A percentile compares a stretch with the other conserved stretches of the same genome.
Conservation (phyloP, 2,797 vertebrate genomes). For the Ambastaia sidthimunki region DNA sequence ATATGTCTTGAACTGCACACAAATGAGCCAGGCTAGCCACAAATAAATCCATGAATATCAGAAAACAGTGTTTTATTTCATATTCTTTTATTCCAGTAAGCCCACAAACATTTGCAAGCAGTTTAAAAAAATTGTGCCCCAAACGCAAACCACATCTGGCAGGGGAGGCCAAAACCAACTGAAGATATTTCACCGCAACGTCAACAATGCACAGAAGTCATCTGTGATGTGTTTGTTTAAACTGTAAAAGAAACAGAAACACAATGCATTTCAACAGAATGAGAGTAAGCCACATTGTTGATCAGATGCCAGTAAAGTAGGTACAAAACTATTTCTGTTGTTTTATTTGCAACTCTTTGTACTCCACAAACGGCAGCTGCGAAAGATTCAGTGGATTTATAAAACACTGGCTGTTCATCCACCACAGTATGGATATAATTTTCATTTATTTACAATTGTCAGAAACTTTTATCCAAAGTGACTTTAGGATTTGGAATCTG, state of each 20-base stretch:
- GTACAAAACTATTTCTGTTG: background rate
- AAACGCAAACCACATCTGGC: constrained; percentile 38
- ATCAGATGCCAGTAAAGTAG: constrained; percentile 10
- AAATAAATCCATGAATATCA: constrained; percentile 8
- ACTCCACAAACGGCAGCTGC: background rate
- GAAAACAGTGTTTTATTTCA: constrained; percentile 3
- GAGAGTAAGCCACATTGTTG: no score
- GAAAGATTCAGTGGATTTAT: background rate
- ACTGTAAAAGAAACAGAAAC: constrained; percentile 10
- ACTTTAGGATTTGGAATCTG: background rate
- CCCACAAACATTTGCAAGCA: constrained; percentile 35
- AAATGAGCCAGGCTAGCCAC: constrained; percentile 20
- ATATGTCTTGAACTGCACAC: constrained; percentile 4
- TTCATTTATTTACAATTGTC: background rate
- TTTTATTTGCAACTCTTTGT: background rate
- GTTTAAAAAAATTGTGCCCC: constrained; percentile 16
- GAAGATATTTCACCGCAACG: background rate
- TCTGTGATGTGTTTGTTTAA: constrained; percentile 14
- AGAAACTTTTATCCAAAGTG: background rate
- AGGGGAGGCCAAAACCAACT: background rate
- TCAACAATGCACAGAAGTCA: constrained; percentile 17
- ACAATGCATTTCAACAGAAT: background rate
- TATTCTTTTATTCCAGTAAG: constrained; percentile 7
- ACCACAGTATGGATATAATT: background rate
- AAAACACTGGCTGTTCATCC: background rate